Percentiles rank a stretch among this genome's conserved stretches.
These are phyloP conservation scores for Temnothorax unifasciatus DNA, from an alignment of 2,888 invertebrate genomes.

Conservation along the genomic window DNA sequence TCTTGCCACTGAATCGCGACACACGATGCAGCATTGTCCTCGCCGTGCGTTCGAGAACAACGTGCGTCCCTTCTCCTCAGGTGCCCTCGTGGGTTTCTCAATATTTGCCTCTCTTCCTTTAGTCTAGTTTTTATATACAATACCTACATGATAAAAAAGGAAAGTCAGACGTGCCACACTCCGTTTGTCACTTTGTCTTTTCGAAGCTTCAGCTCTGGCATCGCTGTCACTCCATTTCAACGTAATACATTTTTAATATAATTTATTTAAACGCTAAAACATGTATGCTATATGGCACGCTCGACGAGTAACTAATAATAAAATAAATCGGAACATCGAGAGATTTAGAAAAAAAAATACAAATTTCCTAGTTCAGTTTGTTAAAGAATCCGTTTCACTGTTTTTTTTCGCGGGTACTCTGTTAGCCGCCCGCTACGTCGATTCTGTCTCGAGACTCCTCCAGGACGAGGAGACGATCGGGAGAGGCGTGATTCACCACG, in stretches of 20 bases:
- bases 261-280: not conserved
- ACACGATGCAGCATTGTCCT: not conserved
- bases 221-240: not conserved
- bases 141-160: not conserved
- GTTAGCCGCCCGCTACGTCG: conserved; percentile 16
- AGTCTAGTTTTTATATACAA: conserved; percentile 2
- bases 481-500: conserved; percentile 73
- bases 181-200: not conserved
- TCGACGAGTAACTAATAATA: not conserved
- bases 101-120: not conserved
- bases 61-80: not conserved
- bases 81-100: not conserved
- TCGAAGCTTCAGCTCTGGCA: not conserved
- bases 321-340: conserved; percentile 1
- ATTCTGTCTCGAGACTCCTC: conserved; percentile 59
- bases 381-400: not conserved
- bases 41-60: not conserved
- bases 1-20: not conserved
- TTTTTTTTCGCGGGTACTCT: not conserved
- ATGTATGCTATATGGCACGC: not conserved
- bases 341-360: not conserved
- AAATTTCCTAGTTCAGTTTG: not conserved
- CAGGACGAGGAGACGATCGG: conserved; percentile 41
- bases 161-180: not conserved
- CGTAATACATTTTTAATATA: not conserved